Conservation (phyloP, 1,140 invertebrate species). For the Acromyrmex charruanus region DNA sequence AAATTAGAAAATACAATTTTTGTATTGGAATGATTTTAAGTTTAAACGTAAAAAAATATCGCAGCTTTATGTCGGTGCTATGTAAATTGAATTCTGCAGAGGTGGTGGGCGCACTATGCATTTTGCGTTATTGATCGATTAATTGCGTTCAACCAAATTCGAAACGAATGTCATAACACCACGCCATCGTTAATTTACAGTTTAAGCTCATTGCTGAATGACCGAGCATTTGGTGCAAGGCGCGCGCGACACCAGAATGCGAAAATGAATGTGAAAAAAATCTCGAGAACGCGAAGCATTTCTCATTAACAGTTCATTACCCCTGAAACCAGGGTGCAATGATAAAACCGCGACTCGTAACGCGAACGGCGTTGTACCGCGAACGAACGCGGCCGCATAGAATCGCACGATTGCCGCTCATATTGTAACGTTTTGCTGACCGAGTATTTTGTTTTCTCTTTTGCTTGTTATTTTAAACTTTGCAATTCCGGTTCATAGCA, state of each 20-base stretch:
- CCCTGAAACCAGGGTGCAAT: slow-evolving; percentile 35
- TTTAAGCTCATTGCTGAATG: slow-evolving; percentile 28
- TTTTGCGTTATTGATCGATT: slow-evolving; percentile 27
- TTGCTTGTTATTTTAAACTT: slow-evolving; percentile 44
- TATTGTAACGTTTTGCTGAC: slow-evolving; percentile 54
- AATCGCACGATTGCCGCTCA: slow-evolving; percentile 50
- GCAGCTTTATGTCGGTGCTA: background rate
- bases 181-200: slow-evolving; percentile 37
- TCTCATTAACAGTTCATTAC: slow-evolving; percentile 74
- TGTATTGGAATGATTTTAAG: background rate
- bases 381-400: background rate
- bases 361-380: background rate
- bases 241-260: slow-evolving; percentile 48
- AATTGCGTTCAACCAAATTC: slow-evolving; percentile 51
- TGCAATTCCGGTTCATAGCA: slow-evolving; percentile 30
- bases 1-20: background rate
- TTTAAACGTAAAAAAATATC: background rate
- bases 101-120: too few relatives aligned
- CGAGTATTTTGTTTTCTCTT: slow-evolving; percentile 41
- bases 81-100: slow-evolving; percentile 17
- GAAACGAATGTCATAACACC: slow-evolving; percentile 41
- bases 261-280: slow-evolving; percentile 67
- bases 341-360: slow-evolving; percentile 40
- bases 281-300: slow-evolving; percentile 45
- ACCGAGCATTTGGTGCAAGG: slow-evolving; percentile 36